Percentiles rank a stretch among this genome's conserved stretches.
Evolutionary conservation across 2,797 vertebrate species (phyloP).

Genomic region (Sitta carolinensis): DNA sequence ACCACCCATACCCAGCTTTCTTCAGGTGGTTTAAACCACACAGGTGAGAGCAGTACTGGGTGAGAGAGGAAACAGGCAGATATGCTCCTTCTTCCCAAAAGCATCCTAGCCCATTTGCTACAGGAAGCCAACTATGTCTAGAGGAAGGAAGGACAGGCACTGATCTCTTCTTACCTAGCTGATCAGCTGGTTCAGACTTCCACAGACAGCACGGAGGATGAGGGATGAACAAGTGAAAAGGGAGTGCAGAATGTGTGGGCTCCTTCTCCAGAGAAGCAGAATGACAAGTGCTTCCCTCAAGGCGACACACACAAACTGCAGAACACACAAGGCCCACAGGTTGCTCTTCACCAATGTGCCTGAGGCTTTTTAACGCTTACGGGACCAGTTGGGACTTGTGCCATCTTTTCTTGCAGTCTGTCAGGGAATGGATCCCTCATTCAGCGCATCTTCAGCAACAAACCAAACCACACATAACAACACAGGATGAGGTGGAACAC

Average conservation of each 20-base stretch:
- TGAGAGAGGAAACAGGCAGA: neutral
- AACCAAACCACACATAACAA: neutral
- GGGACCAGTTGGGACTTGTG: neutral
- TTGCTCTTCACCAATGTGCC: neutral
- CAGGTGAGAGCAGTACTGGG: neutral
- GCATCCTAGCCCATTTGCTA: neutral
- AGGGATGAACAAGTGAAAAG: neutral
- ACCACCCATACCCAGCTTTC: neutral
- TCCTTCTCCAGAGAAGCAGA: neutral
- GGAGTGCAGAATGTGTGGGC: neutral
- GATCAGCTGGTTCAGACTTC: neutral
- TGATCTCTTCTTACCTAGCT: conserved; percentile 1
- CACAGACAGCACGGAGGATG: neutral
- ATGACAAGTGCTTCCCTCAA: neutral
- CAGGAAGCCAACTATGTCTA: neutral
- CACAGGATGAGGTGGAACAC: neutral
- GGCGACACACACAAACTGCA: neutral
- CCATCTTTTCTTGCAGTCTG: neutral
- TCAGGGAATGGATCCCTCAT: neutral
- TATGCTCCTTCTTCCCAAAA: neutral
- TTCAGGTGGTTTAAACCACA: neutral
- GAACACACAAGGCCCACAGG: neutral
- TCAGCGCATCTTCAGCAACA: neutral
- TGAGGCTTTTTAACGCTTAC: neutral
- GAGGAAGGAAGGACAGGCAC: neutral